Evolutionary conservation across 2,888 invertebrate species (phyloP), one percentile per base, ranked within the genome.

Genomic region (Iphiclides podalirius): DNA sequence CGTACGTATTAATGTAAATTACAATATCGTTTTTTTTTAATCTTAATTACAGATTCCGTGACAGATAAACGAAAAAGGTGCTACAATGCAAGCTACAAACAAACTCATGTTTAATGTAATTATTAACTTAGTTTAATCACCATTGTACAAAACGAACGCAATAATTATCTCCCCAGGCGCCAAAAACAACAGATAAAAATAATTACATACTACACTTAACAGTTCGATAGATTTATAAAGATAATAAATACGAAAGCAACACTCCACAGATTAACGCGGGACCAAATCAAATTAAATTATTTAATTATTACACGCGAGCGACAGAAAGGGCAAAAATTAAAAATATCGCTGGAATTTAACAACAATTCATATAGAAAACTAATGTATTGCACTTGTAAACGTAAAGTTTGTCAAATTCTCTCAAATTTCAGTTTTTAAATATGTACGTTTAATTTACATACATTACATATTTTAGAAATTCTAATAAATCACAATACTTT

Each of bases 301-400:
- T 9, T n/a, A 14, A 7, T 23, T 13, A 35, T 48, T 47, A 42
- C 28, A 11, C 9, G 11, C 1, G 33, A 42, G 16, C 42, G 48
- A 48, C 48, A 48, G 37, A 37, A 48, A 48, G 48, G 48, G 31
- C 42, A 42, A 20, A 42, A 20, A 42, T 42, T 42, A 48, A 42
- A 37, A 14, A 37, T 48, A 14, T 20, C 17, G 14, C 20, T 11
- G 26, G 26, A 36, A 2, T 26, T 15, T 28, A 26, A 26, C 14
- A n/a, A 8, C 26, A 26, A 26, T 26, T 26, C 26, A 26, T 7
- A 26, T 9, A 26, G 26, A 26, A 9, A 8, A 26, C 1, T 26
- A 26, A 26, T 9, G 26, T 26, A 2, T 1, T 26, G 26, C 2
- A 26, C 9, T 26, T 9, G 26, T 8, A 7, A 26, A n/a, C n/a